phyloP scores from a whole-genome alignment of 2,888 invertebrate genomes.

The Drosophila borealis region DNA sequence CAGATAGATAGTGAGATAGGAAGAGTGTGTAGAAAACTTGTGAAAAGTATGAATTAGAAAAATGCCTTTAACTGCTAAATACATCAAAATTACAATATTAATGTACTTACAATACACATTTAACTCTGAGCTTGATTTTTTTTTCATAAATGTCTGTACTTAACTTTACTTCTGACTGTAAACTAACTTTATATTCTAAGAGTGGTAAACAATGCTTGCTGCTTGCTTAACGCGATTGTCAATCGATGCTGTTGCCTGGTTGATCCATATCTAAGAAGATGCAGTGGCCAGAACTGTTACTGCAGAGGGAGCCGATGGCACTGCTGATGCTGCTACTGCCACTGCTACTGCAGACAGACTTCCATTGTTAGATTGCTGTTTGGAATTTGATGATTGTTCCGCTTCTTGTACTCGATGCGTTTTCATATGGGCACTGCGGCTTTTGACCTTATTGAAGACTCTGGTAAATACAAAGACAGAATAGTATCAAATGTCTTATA shows the following conservation, averaged over 20 bases:
- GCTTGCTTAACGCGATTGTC: conserved; percentile 74
- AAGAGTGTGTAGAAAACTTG: conserved; percentile 33
- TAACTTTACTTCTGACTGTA: conserved; percentile 21
- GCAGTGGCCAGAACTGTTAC: conserved; percentile 20
- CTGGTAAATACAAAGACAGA: conserved; percentile 86
- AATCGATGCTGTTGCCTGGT: conserved; percentile 57
- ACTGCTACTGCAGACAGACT: conserved; percentile 19
- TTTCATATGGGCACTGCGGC: conserved; percentile 99
- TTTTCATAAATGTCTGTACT: not conserved
- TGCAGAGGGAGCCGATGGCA: conserved; percentile 29
- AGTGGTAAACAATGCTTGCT: conserved; percentile 68
- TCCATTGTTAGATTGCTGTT: conserved; percentile 36
- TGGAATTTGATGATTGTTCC: conserved; percentile 85
- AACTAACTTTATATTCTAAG: conserved; percentile 54
- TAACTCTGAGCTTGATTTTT: conserved; percentile 13
- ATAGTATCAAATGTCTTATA: conserved; percentile 26
- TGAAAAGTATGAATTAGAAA: conserved; percentile 48
- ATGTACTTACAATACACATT: conserved; percentile 31
- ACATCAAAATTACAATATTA: conserved; percentile 52
- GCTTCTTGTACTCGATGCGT: conserved; percentile 97
- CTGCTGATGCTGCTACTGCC: conserved; percentile 25
- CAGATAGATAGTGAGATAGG: conserved; percentile 28
- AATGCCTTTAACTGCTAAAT: conserved; percentile 70
- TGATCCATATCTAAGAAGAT: conserved; percentile 40
- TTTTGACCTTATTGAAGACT: conserved; percentile 98